These are phyloP conservation scores for Paramormyrops hopkinsi DNA, from an alignment of 2,797 vertebrate genomes.

Conservation along the genomic window DNA sequence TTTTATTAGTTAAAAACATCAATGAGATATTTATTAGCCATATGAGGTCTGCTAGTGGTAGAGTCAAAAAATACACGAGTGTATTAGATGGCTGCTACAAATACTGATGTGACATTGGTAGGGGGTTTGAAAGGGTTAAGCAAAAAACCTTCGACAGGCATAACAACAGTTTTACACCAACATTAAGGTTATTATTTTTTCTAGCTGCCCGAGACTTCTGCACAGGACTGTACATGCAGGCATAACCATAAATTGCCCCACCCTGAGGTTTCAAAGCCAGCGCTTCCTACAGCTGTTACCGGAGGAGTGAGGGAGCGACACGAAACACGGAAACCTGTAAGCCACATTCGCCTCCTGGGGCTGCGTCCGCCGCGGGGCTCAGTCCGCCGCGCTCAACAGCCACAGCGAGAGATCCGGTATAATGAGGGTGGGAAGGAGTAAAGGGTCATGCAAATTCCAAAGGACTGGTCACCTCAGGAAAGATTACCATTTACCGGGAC, in stretches of 20 bases:
- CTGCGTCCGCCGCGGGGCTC: neutral
- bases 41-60: neutral
- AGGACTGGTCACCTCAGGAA: neutral
- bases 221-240: neutral
- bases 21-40: neutral
- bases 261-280: neutral
- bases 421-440: neutral
- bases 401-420: no score
- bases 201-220: neutral
- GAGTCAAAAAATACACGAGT: neutral
- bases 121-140: neutral
- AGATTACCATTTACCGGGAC: neutral
- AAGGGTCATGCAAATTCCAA: neutral
- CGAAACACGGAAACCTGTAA: neutral
- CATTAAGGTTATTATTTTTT: neutral
- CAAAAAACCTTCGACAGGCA: neutral
- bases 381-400: neutral
- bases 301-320: neutral
- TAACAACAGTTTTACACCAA: neutral
- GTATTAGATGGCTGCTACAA: neutral
- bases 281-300: neutral
- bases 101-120: neutral
- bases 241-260: neutral
- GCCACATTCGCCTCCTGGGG: neutral
- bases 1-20: neutral